Conservation (phyloP, 2,888 invertebrate species). For the Heteromurus nitidus region DNA sequence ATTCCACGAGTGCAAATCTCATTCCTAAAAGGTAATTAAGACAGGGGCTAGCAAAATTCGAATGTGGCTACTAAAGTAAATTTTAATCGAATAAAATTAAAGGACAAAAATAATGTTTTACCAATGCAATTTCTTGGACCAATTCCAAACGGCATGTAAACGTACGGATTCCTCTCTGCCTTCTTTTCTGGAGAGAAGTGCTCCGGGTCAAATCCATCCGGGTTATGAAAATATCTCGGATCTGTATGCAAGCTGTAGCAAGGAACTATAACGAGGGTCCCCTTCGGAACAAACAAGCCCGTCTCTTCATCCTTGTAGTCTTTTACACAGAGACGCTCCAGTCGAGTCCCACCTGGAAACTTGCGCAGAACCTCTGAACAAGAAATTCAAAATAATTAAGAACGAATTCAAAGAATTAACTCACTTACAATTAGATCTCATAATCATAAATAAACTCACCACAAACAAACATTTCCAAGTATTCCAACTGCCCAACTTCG, state of each 20-base stretch:
- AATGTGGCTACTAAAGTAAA: background rate
- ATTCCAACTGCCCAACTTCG: background rate
- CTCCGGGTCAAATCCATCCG: constrained; percentile 47
- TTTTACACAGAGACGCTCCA: constrained; percentile 6
- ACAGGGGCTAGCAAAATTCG: background rate
- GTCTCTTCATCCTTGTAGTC: constrained; percentile 12
- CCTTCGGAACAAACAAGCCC: constrained; percentile 29
- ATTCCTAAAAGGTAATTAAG: constrained; percentile 1
- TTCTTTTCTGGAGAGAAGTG: constrained; percentile 28
- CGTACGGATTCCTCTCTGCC: constrained; percentile 1
- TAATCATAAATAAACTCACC: background rate
- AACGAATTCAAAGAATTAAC: background rate
- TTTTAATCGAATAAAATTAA: background rate
- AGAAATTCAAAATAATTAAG: background rate
- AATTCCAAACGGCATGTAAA: constrained; percentile 32
- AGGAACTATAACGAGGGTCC: constrained; percentile 19
- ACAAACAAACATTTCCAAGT: constrained; percentile 40
- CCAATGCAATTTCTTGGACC: constrained; percentile 51
- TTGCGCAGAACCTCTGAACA: constrained; percentile 15
- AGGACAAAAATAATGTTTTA: too few relatives aligned
- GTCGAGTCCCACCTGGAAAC: background rate
- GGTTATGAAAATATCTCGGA: constrained; percentile 20
- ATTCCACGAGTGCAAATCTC: constrained; percentile 38
- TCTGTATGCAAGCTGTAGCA: constrained; percentile 25
- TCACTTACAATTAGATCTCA: background rate